Percentiles rank a stretch among this genome's conserved stretches.
Conservation (phyloP, 2,797 vertebrate genomes). For the Schizopygopsis malacanthus region DNA sequence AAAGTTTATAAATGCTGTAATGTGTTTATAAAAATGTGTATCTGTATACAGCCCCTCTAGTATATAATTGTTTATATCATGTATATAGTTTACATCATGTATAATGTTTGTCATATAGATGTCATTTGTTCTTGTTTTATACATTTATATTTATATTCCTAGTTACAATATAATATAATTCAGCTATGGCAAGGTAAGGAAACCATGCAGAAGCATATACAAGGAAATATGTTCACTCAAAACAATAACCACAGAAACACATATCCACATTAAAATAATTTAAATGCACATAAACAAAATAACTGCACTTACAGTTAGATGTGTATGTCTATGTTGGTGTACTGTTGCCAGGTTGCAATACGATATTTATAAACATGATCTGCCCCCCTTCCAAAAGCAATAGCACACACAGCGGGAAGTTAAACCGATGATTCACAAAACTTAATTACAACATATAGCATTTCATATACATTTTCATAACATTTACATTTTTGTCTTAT, state of each 20-base stretch:
- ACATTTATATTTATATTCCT: too few relatives aligned
- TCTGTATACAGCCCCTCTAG: too few relatives aligned
- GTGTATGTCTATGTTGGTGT: conserved; percentile 48
- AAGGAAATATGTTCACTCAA: not conserved
- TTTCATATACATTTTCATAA: not conserved
- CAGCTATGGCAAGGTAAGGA: not conserved
- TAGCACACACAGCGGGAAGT: conserved; percentile 1
- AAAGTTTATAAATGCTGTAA: too few relatives aligned
- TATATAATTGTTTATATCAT: too few relatives aligned
- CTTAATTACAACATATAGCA: not conserved
- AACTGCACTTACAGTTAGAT: conserved; percentile 7
- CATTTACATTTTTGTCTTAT: not conserved
- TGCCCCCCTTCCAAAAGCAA: not conserved
- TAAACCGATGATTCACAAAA: conserved; percentile 3
- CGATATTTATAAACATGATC: conserved; percentile 59
- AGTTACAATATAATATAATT: not conserved
- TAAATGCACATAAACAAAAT: not conserved
- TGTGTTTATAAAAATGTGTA: too few relatives aligned
- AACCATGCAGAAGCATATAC: not conserved
- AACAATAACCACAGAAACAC: not conserved
- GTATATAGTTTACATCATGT: too few relatives aligned
- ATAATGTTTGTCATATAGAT: too few relatives aligned
- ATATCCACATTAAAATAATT: not conserved
- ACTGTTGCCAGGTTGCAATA: conserved; percentile 52
- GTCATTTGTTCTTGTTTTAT: too few relatives aligned